These are phyloP conservation scores for Arrhopalites spinosus DNA, from an alignment of 2,888 invertebrate species.

Conservation along the genomic window DNA sequence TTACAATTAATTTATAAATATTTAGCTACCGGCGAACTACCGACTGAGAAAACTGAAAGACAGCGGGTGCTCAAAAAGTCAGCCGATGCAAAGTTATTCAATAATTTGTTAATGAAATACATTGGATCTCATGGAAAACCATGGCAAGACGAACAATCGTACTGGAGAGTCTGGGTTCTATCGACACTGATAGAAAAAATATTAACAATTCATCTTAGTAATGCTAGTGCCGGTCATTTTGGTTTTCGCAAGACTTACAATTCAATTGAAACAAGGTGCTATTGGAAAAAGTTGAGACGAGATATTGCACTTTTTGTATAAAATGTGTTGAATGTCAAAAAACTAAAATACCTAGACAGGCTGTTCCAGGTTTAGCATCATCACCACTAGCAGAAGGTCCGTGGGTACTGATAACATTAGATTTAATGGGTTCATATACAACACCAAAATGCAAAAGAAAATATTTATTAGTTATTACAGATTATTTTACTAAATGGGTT, in stretches of 20 bases:
- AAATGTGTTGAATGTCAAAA: constrained; percentile 40
- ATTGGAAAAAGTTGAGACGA: constrained; percentile 39
- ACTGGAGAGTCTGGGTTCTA: constrained; percentile 41
- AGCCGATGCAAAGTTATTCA: neutral
- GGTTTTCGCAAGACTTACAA: constrained; percentile 42
- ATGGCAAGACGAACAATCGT: constrained; percentile 39
- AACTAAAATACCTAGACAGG: constrained; percentile 20
- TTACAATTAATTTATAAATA: neutral
- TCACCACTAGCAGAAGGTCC: constrained; percentile 16
- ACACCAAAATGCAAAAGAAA: constrained; percentile 22
- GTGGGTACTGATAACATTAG: constrained; percentile 30
- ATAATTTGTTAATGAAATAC: constrained; percentile 7
- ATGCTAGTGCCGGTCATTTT: constrained; percentile 37
- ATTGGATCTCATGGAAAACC: constrained; percentile 35
- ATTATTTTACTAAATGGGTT: constrained; percentile 29
- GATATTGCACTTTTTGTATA: constrained; percentile 36
- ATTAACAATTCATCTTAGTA: constrained; percentile 35
- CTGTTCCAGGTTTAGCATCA: neutral
- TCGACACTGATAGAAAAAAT: constrained; percentile 12
- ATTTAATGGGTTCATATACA: constrained; percentile 46
- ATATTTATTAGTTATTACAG: constrained; percentile 36
- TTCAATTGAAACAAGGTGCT: constrained; percentile 38
- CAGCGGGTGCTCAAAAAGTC: neutral
- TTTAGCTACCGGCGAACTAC: neutral
- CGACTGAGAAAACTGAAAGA: neutral